Evolutionary conservation across 2,797 vertebrate genomes (phyloP).

Genomic region (Siniperca obscura): DNA sequence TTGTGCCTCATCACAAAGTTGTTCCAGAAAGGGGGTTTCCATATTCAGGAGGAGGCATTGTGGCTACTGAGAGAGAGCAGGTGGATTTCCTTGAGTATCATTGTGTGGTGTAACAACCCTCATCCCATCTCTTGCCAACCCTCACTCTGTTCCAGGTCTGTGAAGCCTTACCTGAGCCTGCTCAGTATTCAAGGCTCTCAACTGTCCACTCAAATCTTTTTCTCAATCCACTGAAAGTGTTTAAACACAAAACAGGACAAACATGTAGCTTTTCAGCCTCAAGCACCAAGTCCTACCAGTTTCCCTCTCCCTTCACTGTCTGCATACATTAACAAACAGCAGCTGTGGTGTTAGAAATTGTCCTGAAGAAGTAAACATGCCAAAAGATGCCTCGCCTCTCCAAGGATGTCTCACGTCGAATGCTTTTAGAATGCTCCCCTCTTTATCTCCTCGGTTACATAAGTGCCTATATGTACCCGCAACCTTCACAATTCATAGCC

Average conservation of each 20-base stretch:
- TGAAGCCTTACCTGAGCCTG: slow-evolving; percentile 35
- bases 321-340: slow-evolving; percentile 37
- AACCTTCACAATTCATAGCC: slow-evolving; percentile 52
- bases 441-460: slow-evolving; percentile 52
- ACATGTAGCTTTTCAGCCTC: slow-evolving; percentile 18
- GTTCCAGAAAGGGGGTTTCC: slow-evolving; percentile 38
- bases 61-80: slow-evolving; percentile 49
- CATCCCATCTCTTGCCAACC: slow-evolving; percentile 1
- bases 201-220: slow-evolving; percentile 44
- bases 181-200: slow-evolving; percentile 37
- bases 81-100: slow-evolving; percentile 58
- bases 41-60: slow-evolving; percentile 41
- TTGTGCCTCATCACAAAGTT: slow-evolving; percentile 57
- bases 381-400: slow-evolving; percentile 32
- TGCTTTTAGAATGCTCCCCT: slow-evolving; percentile 33
- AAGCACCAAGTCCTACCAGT: slow-evolving; percentile 26
- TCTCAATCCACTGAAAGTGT: slow-evolving; percentile 36
- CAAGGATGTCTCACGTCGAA: slow-evolving; percentile 33
- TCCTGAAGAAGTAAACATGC: slow-evolving; percentile 51
- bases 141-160: slow-evolving; percentile 34
- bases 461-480: slow-evolving; percentile 49
- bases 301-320: slow-evolving; percentile 14
- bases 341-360: slow-evolving; percentile 48
- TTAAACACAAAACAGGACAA: slow-evolving; percentile 31
- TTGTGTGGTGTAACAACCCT: slow-evolving; percentile 38